A percentile compares a stretch with the other conserved stretches of the same genome.
Conservation (phyloP, 2,888 invertebrate genomes). For the Girardia tigrina region DNA sequence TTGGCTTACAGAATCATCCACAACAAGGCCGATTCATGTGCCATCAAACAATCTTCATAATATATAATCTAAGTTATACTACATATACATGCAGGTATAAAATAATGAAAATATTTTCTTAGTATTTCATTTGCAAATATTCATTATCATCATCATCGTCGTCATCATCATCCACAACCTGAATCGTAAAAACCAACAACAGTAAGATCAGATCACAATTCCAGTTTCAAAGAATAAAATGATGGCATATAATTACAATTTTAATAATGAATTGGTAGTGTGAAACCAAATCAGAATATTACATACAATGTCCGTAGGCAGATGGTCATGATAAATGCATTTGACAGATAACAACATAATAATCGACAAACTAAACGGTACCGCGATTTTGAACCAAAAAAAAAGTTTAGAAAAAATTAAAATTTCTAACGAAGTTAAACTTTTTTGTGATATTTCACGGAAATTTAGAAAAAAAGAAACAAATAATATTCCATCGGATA, state of each 20-base stretch:
- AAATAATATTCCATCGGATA: neutral
- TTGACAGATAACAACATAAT: neutral
- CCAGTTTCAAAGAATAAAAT: neutral
- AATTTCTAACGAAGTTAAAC: neutral
- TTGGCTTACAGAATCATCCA: too few relatives aligned
- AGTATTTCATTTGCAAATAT: too few relatives aligned
- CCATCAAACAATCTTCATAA: too few relatives aligned
- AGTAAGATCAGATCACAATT: neutral
- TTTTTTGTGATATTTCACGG: neutral
- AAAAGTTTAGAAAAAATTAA: slow-evolving; percentile 13
- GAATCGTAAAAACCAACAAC: neutral
- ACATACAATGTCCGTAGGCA: neutral
- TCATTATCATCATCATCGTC: too few relatives aligned
- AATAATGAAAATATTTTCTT: too few relatives aligned
- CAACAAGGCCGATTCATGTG: too few relatives aligned
- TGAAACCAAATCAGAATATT: neutral
- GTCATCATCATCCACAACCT: too few relatives aligned
- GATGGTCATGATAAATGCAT: neutral
- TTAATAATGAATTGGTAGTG: neutral
- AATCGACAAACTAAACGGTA: neutral
- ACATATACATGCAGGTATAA: too few relatives aligned
- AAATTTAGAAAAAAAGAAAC: neutral
- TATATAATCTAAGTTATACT: too few relatives aligned
- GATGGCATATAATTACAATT: neutral
- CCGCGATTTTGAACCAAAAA: neutral